phyloP scores from a whole-genome alignment of 2,888 invertebrate genomes.

The Sphecodes monilicornis region DNA sequence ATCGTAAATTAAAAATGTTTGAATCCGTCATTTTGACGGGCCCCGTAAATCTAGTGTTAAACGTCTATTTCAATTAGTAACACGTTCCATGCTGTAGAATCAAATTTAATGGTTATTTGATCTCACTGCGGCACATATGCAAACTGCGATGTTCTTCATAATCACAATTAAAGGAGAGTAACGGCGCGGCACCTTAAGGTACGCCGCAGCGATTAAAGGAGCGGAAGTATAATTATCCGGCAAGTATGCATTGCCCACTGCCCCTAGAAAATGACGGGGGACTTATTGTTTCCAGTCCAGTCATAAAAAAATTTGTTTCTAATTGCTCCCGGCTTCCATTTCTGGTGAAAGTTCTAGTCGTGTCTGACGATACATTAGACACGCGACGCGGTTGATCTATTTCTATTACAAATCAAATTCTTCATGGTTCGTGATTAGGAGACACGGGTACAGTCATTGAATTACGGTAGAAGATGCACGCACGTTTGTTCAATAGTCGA shows the following conservation, averaged over 20 bases:
- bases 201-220: background rate
- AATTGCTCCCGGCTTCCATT: conserved; percentile 48
- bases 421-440: background rate
- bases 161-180: conserved; percentile 3
- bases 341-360: conserved; percentile 46
- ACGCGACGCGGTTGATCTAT: background rate
- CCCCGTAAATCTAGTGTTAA: too few species aligned
- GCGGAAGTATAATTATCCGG: conserved; percentile 30
- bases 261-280: conserved; percentile 45
- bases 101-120: background rate
- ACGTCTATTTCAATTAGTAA: background rate
- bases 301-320: conserved; percentile 48
- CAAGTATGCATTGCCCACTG: conserved; percentile 16
- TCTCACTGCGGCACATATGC: background rate
- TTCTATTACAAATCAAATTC: background rate
- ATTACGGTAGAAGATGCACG: background rate
- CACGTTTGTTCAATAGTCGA: background rate
- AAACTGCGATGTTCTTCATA: background rate
- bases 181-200: background rate
- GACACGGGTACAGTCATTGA: background rate
- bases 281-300: conserved; percentile 24
- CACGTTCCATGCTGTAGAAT: background rate
- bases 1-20: too few species aligned
- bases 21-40: too few species aligned
- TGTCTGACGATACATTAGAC: background rate